Base-by-base conservation (phyloP, 2,113 vertebrate species). In the Mellivora capensis region DNA sequence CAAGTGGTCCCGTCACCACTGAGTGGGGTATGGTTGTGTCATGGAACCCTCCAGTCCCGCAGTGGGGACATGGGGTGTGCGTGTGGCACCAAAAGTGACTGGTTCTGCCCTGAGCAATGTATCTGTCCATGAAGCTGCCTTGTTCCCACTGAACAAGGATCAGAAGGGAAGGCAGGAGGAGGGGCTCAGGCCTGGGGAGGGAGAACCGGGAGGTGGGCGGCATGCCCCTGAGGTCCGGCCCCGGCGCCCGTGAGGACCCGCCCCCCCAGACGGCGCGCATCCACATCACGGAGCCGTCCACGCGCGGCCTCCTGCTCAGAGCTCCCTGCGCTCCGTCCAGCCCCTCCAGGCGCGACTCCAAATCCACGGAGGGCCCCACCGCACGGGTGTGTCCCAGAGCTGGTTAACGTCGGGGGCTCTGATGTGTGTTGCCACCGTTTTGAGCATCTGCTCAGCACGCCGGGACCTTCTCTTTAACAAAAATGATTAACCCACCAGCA, bases 291-390 rank as follows among this genome's bases (percentile, higher is more conserved):
- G 72, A 76, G 72, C 42, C 72, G 4, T 17, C 42, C 13, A 8
- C 3, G 13, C 6, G 13, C 1, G 13, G 72, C 39, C 71, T 67
- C 17, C 39, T 54, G 59, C 59, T 54, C 21, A 31, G 25, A 23
- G 7, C 39, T 0, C 3, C 7, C 37, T 61, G 2, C 0, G 0
- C 57, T 39, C 21, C 3, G 6, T 18, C 8, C 14, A 52, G 1
- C 23, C 27, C 90, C n/a, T 54, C 20, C 44, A 37, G 29, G 25
- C 13, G 13, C 0, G 54, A 21, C 10, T n/a, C 64, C 14, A 57
- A 11, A 52, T 29, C 12, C 29, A 8, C 17, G 18, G 1, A 4
- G 11, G 11, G 29, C 59, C 71, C 39, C 11, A 17, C 29, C 82
- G 17, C 15, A 44, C 47, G 34, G 54, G 5, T 7, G 39, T 12